phyloP scores from a whole-genome alignment of 2,888 invertebrate genomes.

The Sesamia inferens region DNA sequence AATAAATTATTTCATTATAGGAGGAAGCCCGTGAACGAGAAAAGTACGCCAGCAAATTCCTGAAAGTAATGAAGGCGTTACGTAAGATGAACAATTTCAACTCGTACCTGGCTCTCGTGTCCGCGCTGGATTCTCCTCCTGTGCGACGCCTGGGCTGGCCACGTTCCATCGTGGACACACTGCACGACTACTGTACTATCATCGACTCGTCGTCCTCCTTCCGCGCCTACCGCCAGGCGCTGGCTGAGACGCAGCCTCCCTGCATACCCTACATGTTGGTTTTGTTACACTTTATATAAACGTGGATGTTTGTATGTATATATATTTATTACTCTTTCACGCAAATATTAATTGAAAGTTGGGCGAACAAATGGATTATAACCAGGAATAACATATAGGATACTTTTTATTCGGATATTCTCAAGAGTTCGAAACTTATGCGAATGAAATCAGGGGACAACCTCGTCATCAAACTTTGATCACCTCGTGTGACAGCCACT shows the following conservation, averaged over 20 bases:
- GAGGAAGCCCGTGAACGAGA: constrained; percentile 98
- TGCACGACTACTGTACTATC: constrained; percentile 98
- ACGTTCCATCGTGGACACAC: constrained; percentile 96
- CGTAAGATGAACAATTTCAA: constrained; percentile 99
- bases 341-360: no score
- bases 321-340: no score
- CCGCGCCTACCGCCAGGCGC: constrained; percentile 97
- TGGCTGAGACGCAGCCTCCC: constrained; percentile 98
- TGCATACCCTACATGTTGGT: constrained; percentile 98
- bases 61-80: constrained; percentile 99
- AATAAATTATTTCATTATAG: constrained; percentile 63
- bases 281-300: not conserved
- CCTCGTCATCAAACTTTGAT: no score
- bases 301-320: no score
- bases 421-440: no score
- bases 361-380: no score
- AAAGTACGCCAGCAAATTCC: constrained; percentile 97
- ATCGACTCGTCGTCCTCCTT: constrained; percentile 99
- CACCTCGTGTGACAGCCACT: not conserved
- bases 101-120: constrained; percentile 98
- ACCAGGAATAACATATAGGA: no score
- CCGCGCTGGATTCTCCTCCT: constrained; percentile 99
- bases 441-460: no score
- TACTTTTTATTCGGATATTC: no score
- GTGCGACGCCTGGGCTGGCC: constrained; percentile 98